Evolutionary conservation across 2,888 invertebrate species (phyloP).

Genomic region (Malthinus flaveolus): DNA sequence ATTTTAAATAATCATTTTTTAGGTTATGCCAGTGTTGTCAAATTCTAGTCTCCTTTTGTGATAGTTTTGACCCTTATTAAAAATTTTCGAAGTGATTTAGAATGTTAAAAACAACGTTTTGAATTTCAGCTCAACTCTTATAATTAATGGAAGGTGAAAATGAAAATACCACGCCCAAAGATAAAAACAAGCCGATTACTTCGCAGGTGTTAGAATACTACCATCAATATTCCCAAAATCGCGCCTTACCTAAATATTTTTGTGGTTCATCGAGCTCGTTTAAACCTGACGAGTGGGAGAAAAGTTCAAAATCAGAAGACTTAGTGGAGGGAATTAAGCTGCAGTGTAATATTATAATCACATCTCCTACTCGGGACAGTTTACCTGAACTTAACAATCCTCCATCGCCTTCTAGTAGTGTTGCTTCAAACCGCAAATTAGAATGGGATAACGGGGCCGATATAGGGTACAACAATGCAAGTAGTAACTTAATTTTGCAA

Average conservation of each 20-base stretch:
- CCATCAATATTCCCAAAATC: conserved; percentile 67
- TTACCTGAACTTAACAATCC: conserved; percentile 15
- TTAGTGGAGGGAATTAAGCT: conserved; percentile 1
- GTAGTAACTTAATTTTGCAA: conserved; percentile 48
- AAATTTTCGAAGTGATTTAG: background rate
- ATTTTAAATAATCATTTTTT: background rate
- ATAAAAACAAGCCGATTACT: conserved; percentile 37
- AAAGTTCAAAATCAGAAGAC: too few relatives aligned
- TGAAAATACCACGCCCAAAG: conserved; percentile 7
- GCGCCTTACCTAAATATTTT: conserved; percentile 71
- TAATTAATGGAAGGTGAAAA: conserved; percentile 26
- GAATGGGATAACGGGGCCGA: conserved; percentile 91
- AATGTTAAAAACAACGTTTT: background rate
- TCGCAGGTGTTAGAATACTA: conserved; percentile 65
- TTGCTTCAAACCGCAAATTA: conserved; percentile 72
- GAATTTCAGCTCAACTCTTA: background rate
- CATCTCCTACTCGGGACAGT: background rate
- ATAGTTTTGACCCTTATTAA: background rate
- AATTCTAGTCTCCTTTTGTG: background rate
- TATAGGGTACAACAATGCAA: conserved; percentile 68
- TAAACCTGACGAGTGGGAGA: background rate
- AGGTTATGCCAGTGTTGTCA: conserved; percentile 3
- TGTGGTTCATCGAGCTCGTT: conserved; percentile 45
- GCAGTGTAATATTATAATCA: background rate
- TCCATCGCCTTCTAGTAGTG: conserved; percentile 73